Percentiles rank a stretch among this genome's conserved stretches.
phyloP scores from a whole-genome alignment of 2,888 invertebrate species.

The Chrysina gloriosa region DNA sequence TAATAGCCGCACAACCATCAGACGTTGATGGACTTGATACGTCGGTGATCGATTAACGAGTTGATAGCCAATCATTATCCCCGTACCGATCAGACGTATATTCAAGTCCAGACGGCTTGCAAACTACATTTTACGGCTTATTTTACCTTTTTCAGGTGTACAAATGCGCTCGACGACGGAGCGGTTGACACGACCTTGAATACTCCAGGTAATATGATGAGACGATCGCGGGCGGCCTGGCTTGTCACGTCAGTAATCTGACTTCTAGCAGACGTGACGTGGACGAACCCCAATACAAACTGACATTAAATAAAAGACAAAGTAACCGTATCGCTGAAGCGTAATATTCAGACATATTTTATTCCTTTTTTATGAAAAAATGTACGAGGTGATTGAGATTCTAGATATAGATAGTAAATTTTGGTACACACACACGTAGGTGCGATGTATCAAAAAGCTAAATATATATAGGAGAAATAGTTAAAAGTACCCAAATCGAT shows the following conservation, averaged over 20 bases:
- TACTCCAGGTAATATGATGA: conserved; percentile 60
- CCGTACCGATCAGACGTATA: conserved; percentile 25
- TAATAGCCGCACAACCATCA: conserved; percentile 13
- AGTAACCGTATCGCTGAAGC: conserved; percentile 16
- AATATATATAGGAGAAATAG: no score
- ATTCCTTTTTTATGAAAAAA: conserved; percentile 14
- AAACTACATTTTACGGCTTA: conserved; percentile 13
- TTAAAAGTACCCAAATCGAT: no score
- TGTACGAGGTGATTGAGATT: not conserved
- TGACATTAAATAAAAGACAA: conserved; percentile 19
- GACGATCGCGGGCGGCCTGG: conserved; percentile 59
- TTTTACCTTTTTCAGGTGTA: conserved; percentile 9
- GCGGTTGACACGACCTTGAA: conserved; percentile 55
- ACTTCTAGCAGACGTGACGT: conserved; percentile 57
- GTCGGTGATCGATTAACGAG: conserved; percentile 34
- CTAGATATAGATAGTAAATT: no score
- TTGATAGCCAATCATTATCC: conserved; percentile 37
- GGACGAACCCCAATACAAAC: conserved; percentile 46
- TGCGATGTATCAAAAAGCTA: conserved; percentile 40
- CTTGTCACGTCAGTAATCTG: conserved; percentile 61
- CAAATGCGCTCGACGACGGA: conserved; percentile 12
- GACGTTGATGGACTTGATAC: conserved; percentile 36
- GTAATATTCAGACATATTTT: conserved; percentile 11
- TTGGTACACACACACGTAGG: conserved; percentile 45
- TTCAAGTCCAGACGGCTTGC: conserved; percentile 20